These are phyloP conservation scores for Nephrotoma appendiculata DNA, from an alignment of 2,888 invertebrate species.

Conservation along the genomic window DNA sequence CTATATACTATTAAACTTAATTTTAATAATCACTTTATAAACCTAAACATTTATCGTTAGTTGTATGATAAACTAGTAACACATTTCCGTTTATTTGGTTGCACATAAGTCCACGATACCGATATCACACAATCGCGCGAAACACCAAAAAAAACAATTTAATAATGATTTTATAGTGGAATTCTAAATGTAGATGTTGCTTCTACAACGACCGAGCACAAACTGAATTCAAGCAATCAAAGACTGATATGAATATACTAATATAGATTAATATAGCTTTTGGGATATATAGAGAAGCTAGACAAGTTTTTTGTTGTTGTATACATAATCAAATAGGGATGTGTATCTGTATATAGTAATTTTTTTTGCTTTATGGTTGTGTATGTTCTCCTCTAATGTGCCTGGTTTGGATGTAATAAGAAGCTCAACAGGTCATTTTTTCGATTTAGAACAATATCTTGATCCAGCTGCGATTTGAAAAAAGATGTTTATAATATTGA, in stretches of 20 bases:
- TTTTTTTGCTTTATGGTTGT: not conserved
- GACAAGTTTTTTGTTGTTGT: not conserved
- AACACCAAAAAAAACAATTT: not conserved
- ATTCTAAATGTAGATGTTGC: not conserved
- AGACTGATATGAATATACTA: not conserved
- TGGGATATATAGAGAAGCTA: not conserved
- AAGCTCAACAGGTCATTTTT: not conserved
- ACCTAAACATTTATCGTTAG: not conserved
- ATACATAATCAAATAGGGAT: not conserved
- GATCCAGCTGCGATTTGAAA: not conserved
- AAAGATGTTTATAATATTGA: not conserved
- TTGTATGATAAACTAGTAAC: not conserved
- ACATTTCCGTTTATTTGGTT: not conserved
- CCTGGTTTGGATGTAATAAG: not conserved
- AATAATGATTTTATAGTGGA: not conserved
- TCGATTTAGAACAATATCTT: not conserved
- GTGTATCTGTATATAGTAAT: not conserved
- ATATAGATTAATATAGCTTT: not conserved
- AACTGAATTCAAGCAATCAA: not conserved
- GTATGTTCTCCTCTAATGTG: not conserved
- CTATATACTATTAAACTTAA: not conserved
- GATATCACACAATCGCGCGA: not conserved
- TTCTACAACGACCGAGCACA: not conserved
- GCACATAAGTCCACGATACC: not conserved
- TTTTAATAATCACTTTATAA: not conserved